Evolutionary conservation across 2,797 vertebrate species (phyloP).

Genomic region (Sebastes umbrosus): DNA sequence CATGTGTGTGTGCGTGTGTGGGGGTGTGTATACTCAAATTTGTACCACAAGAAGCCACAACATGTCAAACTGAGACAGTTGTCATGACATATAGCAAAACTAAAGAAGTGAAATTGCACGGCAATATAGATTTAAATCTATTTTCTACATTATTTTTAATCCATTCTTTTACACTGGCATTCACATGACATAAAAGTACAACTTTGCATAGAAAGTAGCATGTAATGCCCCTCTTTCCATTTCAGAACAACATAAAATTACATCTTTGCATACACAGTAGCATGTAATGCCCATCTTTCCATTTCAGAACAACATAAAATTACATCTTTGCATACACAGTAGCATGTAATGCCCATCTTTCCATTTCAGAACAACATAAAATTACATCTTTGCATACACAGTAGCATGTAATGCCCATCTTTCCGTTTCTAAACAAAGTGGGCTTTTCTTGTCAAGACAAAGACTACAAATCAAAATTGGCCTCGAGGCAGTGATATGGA

Average conservation of each 20-base stretch:
- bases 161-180: background rate
- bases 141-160: background rate
- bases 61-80: background rate
- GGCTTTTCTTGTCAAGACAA: background rate
- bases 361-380: background rate
- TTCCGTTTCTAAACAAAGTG: background rate
- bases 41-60: background rate
- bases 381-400: slow-evolving; percentile 1
- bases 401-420: background rate
- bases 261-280: slow-evolving; percentile 2
- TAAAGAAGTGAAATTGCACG: background rate
- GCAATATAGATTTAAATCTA: background rate
- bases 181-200: background rate
- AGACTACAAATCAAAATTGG: background rate
- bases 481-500: too few species aligned
- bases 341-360: background rate
- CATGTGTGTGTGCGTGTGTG: background rate
- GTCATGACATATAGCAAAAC: slow-evolving; percentile 19
- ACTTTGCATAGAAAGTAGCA: background rate
- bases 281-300: background rate
- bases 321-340: background rate
- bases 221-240: background rate
- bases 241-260: background rate
- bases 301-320: too few species aligned
- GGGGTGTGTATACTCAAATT: background rate